A percentile compares a stretch with the other conserved stretches of the same genome.
Conservation (phyloP, 2,113 vertebrate species). For the Promerops cafer region DNA sequence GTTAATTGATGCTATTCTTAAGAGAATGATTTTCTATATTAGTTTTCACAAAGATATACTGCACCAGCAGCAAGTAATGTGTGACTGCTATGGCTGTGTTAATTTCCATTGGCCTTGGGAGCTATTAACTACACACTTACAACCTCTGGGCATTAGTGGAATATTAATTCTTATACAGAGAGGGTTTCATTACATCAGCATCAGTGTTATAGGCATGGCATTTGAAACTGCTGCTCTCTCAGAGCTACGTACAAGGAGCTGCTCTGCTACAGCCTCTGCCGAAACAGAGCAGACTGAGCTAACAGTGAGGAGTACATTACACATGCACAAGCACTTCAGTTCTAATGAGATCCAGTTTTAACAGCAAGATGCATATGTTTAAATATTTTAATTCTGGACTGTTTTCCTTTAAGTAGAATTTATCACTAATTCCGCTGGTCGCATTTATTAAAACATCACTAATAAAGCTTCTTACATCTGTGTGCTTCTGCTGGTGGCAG, state of each 20-base stretch:
- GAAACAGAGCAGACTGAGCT: not conserved
- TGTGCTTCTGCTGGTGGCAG: not conserved
- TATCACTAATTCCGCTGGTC: not conserved
- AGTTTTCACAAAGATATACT: slow-evolving; percentile 60
- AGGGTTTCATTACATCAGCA: slow-evolving; percentile 5
- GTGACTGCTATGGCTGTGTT: slow-evolving; percentile 41
- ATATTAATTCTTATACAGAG: slow-evolving; percentile 54
- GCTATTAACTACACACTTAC: slow-evolving; percentile 59
- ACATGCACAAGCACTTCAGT: not conserved
- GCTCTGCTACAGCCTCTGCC: not conserved
- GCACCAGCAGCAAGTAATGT: slow-evolving; percentile 52
- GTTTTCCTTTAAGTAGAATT: not conserved
- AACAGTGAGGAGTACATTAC: not conserved
- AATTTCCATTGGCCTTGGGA: slow-evolving; percentile 61
- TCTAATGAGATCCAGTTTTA: not conserved
- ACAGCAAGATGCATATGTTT: not conserved
- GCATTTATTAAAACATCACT: not conserved
- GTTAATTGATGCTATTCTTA: slow-evolving; percentile 66
- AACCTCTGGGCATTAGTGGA: slow-evolving; percentile 55
- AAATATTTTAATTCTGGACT: not conserved
- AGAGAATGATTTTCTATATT: slow-evolving; percentile 63
- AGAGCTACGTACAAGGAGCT: not conserved
- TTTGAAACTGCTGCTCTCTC: not conserved
- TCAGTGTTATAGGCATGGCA: not conserved
- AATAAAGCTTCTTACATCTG: not conserved